phyloP scores from a whole-genome alignment of 2,888 invertebrate species.

The Acronicta aceris region DNA sequence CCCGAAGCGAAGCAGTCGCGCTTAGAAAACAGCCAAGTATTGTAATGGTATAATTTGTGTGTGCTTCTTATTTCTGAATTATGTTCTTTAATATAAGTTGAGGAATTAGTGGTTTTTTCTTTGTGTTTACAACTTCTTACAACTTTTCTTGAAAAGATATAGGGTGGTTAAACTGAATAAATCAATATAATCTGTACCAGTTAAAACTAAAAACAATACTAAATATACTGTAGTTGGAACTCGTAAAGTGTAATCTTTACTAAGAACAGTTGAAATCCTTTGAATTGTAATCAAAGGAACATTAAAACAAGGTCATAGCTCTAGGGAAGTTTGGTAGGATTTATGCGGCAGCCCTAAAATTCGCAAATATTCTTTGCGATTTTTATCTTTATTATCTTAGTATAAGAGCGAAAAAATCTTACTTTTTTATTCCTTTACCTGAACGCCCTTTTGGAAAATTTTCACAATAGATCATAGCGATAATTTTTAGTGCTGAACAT shows the following conservation, averaged over 20 bases:
- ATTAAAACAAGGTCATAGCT: slow-evolving; percentile 15
- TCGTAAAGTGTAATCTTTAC: slow-evolving; percentile 19
- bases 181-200: background rate
- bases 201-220: slow-evolving; percentile 6
- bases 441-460: slow-evolving; percentile 23
- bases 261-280: slow-evolving; percentile 18
- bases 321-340: slow-evolving; percentile 21
- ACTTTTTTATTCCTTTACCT: slow-evolving; percentile 43
- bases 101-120: too few species aligned
- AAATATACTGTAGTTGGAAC: background rate
- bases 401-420: background rate
- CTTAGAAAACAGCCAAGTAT: too few species aligned
- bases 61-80: too few species aligned
- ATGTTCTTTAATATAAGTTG: too few species aligned
- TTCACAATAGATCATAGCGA: slow-evolving; percentile 20
- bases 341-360: slow-evolving; percentile 13
- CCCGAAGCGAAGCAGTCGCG: too few species aligned
- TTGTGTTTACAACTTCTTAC: too few species aligned
- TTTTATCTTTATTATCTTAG: slow-evolving; percentile 9
- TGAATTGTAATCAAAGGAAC: slow-evolving; percentile 18
- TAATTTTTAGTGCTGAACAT: slow-evolving; percentile 24
- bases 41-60: too few species aligned
- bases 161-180: too few species aligned
- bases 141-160: too few species aligned
- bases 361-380: slow-evolving; percentile 14